phyloP scores from a whole-genome alignment of 2,113 vertebrate genomes.

The Colossoma macropomum region DNA sequence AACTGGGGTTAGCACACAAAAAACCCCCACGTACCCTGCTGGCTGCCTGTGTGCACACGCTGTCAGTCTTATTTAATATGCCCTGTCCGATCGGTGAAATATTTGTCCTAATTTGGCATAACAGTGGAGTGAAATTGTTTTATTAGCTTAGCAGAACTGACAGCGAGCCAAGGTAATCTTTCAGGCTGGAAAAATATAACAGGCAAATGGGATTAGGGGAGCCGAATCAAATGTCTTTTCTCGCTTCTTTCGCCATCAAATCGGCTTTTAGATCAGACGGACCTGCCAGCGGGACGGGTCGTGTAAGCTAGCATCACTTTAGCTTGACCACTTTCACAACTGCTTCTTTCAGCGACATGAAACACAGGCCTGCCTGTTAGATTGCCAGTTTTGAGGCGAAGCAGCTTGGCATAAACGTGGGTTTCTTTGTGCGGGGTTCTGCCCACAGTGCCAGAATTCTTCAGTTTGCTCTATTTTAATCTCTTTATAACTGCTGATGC shows the following conservation, averaged over 20 bases:
- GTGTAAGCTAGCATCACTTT: not conserved
- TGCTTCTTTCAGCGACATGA: not conserved
- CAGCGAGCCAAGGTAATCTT: slow-evolving; percentile 33
- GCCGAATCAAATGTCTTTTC: not conserved
- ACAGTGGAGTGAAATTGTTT: slow-evolving; percentile 37
- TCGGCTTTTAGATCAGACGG: slow-evolving; percentile 18
- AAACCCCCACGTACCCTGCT: not conserved
- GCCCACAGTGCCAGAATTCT: not conserved
- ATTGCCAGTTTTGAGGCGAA: slow-evolving; percentile 1
- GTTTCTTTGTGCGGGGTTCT: not conserved
- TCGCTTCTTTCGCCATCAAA: slow-evolving; percentile 16
- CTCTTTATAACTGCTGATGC: slow-evolving; percentile 9
- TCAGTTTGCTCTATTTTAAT: not conserved
- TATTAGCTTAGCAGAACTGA: slow-evolving; percentile 48
- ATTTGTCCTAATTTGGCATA: slow-evolving; percentile 26
- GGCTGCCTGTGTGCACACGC: slow-evolving; percentile 1
- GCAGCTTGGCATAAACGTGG: not conserved
- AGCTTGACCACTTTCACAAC: slow-evolving; percentile 1
- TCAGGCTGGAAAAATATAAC: slow-evolving; percentile 42
- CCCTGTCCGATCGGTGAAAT: slow-evolving; percentile 18
- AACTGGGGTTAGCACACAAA: not conserved
- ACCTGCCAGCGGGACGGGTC: not conserved
- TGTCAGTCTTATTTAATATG: slow-evolving; percentile 37
- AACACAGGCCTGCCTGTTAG: slow-evolving; percentile 29
- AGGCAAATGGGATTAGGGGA: slow-evolving; percentile 33